phyloP scores from a whole-genome alignment of 2,888 invertebrate species.

The Lepidocyrtinus sp. region DNA sequence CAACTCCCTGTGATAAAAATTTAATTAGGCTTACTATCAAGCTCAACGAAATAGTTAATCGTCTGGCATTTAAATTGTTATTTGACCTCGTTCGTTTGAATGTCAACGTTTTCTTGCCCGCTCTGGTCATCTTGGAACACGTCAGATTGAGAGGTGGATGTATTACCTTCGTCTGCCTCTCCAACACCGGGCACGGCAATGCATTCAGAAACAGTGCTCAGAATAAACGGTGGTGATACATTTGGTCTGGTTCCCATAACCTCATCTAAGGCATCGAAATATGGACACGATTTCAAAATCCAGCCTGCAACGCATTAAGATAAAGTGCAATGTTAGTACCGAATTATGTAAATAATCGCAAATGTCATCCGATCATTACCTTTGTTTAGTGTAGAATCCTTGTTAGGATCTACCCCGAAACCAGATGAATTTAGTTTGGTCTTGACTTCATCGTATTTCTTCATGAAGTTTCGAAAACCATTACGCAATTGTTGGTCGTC shows the following conservation, averaged over 20 bases:
- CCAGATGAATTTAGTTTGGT: slow-evolving; percentile 42
- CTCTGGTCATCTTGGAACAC: too few species aligned
- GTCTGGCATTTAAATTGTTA: too few species aligned
- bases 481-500: slow-evolving; percentile 32
- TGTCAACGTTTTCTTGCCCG: too few species aligned
- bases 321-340: too few species aligned
- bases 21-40: too few species aligned
- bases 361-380: slow-evolving; percentile 19
- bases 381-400: slow-evolving; percentile 28
- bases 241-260: slow-evolving; percentile 47
- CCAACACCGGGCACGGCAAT: too few species aligned
- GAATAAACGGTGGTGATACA: slow-evolving; percentile 27
- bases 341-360: too few species aligned
- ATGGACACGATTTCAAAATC: slow-evolving; percentile 41
- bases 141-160: too few species aligned
- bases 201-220: slow-evolving; percentile 7
- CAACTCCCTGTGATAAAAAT: too few species aligned
- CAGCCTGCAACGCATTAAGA: slow-evolving; percentile 19
- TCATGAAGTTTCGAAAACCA: slow-evolving; percentile 25
- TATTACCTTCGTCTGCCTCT: too few species aligned
- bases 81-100: too few species aligned
- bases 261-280: slow-evolving; percentile 37
- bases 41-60: too few species aligned
- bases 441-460: slow-evolving; percentile 26
- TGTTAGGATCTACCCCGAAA: slow-evolving; percentile 48